Conservation (phyloP, 2,113 vertebrate genomes). For the Saimiri boliviensis region DNA sequence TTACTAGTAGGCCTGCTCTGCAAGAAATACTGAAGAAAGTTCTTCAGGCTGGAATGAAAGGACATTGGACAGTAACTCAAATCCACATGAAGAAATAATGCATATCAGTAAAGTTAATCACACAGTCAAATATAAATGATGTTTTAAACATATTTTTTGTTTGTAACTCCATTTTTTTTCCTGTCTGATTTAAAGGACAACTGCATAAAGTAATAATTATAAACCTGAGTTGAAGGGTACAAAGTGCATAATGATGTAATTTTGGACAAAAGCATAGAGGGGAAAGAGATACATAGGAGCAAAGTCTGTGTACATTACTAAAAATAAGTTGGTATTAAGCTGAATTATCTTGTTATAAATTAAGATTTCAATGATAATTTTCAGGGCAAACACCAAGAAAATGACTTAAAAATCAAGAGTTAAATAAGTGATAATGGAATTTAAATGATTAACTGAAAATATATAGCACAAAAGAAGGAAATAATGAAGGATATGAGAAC, state of each 20-base stretch:
- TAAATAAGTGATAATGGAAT: not conserved
- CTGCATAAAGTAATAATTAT: not conserved
- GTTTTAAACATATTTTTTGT: not conserved
- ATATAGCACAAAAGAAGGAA: not conserved
- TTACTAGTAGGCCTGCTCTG: not conserved
- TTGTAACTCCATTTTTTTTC: not conserved
- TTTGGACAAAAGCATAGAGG: not conserved
- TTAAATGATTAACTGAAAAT: not conserved
- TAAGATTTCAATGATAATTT: not conserved
- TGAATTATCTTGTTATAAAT: not conserved
- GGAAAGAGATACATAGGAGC: not conserved
- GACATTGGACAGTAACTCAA: not conserved
- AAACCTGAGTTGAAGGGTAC: not conserved
- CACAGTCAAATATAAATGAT: not conserved
- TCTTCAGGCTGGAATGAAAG: not conserved
- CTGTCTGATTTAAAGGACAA: not conserved
- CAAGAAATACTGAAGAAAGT: not conserved
- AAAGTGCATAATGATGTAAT: not conserved
- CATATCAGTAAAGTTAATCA: not conserved
- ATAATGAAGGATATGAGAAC: not conserved
- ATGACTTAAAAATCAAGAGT: not conserved
- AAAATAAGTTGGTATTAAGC: not conserved
- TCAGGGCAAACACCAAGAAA: not conserved
- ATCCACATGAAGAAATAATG: not conserved
- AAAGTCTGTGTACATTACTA: not conserved